These are phyloP conservation scores for Festucalex cinctus DNA, from an alignment of 2,113 vertebrate genomes.

Conservation along the genomic window DNA sequence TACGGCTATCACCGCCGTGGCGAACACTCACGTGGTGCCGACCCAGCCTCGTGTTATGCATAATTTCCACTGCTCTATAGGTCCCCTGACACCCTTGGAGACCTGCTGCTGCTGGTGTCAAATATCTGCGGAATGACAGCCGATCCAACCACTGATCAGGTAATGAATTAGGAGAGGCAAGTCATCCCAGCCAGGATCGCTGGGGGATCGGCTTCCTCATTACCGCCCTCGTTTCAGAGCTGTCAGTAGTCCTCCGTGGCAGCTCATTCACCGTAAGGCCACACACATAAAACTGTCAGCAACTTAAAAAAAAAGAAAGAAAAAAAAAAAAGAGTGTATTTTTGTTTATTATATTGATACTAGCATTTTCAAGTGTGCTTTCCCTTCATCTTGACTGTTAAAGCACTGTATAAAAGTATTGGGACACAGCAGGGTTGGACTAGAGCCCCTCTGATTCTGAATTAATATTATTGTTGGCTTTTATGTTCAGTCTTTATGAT, in stretches of 20 bases:
- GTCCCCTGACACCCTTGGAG: conserved; percentile 19
- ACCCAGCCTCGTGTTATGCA: conserved; percentile 30
- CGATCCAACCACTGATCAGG: conserved; percentile 24
- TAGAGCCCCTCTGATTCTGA: too few relatives aligned
- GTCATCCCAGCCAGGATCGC: conserved; percentile 34
- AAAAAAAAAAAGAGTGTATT: conserved; percentile 1
- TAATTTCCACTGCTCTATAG: conserved; percentile 17
- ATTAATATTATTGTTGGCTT: too few relatives aligned
- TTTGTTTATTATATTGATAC: conserved; percentile 35
- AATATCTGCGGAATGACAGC: conserved; percentile 46
- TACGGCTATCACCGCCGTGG: conserved; percentile 27
- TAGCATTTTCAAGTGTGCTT: conserved; percentile 24
- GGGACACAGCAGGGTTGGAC: neutral
- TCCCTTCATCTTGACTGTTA: conserved; percentile 27
- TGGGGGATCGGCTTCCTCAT: conserved; percentile 31
- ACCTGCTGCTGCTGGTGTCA: conserved; percentile 36
- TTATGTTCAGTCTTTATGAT: too few relatives aligned
- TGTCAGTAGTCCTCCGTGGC: conserved; percentile 48
- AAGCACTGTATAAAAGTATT: conserved; percentile 14
- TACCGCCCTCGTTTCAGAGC: conserved; percentile 28
- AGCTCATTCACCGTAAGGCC: conserved; percentile 47
- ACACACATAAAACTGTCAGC: conserved; percentile 54
- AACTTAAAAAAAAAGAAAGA: conserved; percentile 1
- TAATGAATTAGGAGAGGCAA: conserved; percentile 41
- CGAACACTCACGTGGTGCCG: conserved; percentile 26